phyloP scores from a whole-genome alignment of 1,140 invertebrate genomes.

The Pseudomyrmex sp. region DNA sequence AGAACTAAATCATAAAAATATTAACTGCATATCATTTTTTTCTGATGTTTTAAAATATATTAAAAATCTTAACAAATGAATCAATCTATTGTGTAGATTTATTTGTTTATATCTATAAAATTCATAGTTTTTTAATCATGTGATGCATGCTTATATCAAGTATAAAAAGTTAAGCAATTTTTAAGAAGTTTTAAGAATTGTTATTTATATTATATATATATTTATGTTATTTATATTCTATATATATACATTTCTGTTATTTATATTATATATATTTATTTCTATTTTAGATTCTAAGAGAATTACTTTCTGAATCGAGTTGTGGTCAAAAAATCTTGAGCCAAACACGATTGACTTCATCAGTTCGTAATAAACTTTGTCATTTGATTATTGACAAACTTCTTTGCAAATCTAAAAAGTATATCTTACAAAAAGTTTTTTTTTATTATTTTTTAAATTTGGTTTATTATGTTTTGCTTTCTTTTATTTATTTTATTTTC shows the following conservation, averaged over 20 bases:
- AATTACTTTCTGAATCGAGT: neutral
- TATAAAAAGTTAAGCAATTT: no score
- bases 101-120: no score
- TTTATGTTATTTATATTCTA: neutral
- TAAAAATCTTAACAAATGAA: no score
- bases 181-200: no score
- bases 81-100: no score
- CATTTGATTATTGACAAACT: neutral
- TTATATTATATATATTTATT: neutral
- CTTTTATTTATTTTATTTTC: neutral
- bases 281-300: slow-evolving; percentile 2
- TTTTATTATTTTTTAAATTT: neutral
- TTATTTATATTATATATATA: neutral
- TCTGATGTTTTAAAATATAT: no score
- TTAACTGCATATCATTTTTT: no score
- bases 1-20: no score
- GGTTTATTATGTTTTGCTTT: neutral
- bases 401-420: slow-evolving; percentile 11
- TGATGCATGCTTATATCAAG: no score
- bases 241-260: neutral
- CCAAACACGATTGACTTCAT: neutral
- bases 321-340: neutral
- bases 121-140: no score
- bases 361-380: slow-evolving; percentile 6
- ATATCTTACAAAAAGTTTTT: neutral